Evolutionary conservation across 2,797 vertebrate genomes (phyloP).

Genomic region (Aldrovandia affinis): DNA sequence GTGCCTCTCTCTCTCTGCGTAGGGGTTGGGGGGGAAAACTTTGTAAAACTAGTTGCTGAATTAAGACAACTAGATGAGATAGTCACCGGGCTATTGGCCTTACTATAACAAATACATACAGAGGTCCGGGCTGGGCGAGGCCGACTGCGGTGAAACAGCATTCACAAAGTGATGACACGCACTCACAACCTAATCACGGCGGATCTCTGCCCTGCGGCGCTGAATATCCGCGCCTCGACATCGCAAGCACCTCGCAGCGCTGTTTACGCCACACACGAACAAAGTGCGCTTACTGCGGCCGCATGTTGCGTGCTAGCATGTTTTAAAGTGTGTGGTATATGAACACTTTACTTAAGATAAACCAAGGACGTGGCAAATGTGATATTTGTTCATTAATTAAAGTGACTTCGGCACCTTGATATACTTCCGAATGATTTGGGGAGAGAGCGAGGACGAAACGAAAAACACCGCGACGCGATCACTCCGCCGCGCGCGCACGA

Average conservation of each 20-base stretch:
- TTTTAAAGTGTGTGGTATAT: too few species aligned
- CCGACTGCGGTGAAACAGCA: background rate
- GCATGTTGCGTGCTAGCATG: too few species aligned
- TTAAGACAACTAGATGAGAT: background rate
- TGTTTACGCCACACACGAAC: too few species aligned
- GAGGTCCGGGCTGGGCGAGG: background rate
- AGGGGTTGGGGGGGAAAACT: too few species aligned
- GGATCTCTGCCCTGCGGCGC: slow-evolving; percentile 4
- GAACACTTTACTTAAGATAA: too few species aligned
- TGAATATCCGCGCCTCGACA: background rate
- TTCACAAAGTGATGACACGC: background rate
- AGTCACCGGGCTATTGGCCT: background rate
- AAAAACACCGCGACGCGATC: slow-evolving; percentile 57
- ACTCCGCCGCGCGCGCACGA: slow-evolving; percentile 67
- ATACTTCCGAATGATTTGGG: background rate
- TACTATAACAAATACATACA: background rate
- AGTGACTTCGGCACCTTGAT: background rate
- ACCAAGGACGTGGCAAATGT: too few species aligned
- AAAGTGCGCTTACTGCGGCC: background rate
- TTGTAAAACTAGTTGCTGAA: background rate
- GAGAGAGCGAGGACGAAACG: slow-evolving; percentile 61
- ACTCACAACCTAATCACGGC: background rate
- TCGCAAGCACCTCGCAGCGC: too few species aligned
- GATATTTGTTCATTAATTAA: background rate
- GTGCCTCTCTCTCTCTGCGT: slow-evolving; percentile 50